phyloP scores from a whole-genome alignment of 2,113 vertebrate genomes.

The Crotalus helleri region DNA sequence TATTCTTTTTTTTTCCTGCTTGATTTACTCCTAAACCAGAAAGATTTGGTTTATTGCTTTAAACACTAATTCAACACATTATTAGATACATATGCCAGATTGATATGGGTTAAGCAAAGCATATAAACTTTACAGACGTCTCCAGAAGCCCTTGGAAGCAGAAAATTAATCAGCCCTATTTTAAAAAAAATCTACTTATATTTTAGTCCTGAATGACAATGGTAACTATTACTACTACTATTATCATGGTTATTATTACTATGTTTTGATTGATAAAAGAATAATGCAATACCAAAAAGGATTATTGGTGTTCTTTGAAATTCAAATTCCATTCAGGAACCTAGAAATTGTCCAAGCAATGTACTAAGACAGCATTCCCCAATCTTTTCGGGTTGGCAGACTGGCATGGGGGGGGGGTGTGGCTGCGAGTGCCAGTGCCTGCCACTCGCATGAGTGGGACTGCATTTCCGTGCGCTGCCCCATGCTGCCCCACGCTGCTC shows the following conservation, averaged over 20 bases:
- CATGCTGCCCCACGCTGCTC: too few relatives aligned
- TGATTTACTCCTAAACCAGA: conserved; percentile 35
- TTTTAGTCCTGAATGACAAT: background rate
- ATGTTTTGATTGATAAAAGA: background rate
- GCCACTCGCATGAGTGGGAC: too few relatives aligned
- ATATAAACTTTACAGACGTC: conserved; percentile 16
- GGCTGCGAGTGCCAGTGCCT: too few relatives aligned
- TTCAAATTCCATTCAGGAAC: background rate
- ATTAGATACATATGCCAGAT: conserved; percentile 49
- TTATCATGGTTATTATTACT: background rate
- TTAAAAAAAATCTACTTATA: conserved; percentile 10
- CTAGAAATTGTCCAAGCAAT: background rate
- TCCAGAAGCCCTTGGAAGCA: conserved; percentile 33
- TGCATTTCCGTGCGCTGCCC: too few relatives aligned
- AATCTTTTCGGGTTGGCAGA: too few relatives aligned
- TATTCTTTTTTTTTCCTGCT: background rate
- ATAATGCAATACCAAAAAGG: background rate
- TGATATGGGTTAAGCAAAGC: background rate
- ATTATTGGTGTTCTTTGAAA: background rate
- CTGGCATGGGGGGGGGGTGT: too few relatives aligned
- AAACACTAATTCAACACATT: conserved; percentile 52
- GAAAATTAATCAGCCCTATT: background rate
- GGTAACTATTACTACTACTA: background rate
- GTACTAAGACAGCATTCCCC: background rate
- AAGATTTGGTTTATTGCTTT: conserved; percentile 62